Evolutionary conservation across 2,113 vertebrate species (phyloP).

Genomic region (Leucopternis melanops): DNA sequence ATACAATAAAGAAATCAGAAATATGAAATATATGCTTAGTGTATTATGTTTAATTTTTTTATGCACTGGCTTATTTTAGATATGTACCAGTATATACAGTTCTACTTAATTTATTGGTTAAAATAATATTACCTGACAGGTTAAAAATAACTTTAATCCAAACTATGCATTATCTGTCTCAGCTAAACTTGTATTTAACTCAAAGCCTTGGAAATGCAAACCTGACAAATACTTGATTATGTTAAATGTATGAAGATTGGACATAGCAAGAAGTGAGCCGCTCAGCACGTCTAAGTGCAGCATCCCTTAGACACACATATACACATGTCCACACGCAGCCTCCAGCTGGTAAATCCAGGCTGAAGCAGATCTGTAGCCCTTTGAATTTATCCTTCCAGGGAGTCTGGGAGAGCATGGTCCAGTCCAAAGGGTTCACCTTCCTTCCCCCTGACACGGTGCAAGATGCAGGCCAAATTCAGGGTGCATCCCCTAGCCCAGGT

Average conservation of each 20-base stretch:
- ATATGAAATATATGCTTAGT: neutral
- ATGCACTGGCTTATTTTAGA: neutral
- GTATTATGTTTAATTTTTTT: neutral
- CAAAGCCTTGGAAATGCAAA: neutral
- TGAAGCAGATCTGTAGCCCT: neutral
- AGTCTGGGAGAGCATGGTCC: neutral
- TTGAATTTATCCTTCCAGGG: neutral
- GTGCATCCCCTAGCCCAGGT: neutral
- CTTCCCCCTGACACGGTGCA: neutral
- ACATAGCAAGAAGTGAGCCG: neutral
- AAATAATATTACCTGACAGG: neutral
- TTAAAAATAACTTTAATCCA: neutral
- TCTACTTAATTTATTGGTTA: neutral
- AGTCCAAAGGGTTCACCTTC: neutral
- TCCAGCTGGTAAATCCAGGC: neutral
- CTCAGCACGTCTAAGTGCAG: accelerated
- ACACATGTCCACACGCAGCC: accelerated
- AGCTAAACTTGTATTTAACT: neutral
- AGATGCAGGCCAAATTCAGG: neutral
- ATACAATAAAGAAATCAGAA: neutral
- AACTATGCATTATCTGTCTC: neutral
- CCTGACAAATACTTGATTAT: neutral
- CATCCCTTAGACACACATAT: neutral
- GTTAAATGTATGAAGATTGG: neutral
- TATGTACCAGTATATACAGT: neutral